phyloP scores from a whole-genome alignment of 2,113 vertebrate genomes.

The Sceloporus tristichus region DNA sequence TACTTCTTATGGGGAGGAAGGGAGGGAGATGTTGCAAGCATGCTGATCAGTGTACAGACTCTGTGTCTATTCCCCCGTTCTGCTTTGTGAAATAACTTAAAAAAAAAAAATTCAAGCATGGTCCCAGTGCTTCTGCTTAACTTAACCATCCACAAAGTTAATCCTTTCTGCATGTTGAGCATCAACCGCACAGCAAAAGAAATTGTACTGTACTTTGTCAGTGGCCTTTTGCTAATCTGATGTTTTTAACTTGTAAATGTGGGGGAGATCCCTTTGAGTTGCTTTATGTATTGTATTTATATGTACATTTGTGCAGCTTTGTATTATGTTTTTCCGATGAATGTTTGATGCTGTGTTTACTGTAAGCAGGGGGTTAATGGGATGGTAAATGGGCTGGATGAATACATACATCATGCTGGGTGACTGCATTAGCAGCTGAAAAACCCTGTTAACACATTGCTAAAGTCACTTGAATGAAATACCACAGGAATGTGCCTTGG shows the following conservation, averaged over 20 bases:
- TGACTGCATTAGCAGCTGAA: neutral
- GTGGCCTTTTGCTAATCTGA: conserved; percentile 68
- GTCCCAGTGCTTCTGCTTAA: conserved; percentile 75
- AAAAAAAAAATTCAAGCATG: conserved; percentile 62
- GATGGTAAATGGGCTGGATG: neutral
- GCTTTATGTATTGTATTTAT: neutral
- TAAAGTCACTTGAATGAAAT: neutral
- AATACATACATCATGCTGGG: neutral
- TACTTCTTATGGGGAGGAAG: neutral
- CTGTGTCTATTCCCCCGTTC: conserved; percentile 66
- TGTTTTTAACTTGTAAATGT: conserved; percentile 52
- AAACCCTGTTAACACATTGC: neutral
- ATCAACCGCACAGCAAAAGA: conserved; percentile 62
- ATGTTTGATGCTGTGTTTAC: neutral
- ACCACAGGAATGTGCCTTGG: too few relatives aligned
- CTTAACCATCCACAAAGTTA: conserved; percentile 56
- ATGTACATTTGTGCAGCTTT: conserved; percentile 44
- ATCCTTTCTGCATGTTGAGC: conserved; percentile 79
- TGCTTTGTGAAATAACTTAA: conserved; percentile 45
- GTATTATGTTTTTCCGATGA: neutral
- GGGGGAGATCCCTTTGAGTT: neutral
- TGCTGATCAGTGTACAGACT: conserved; percentile 64
- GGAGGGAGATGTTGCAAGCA: conserved; percentile 57
- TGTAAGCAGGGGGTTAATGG: neutral
- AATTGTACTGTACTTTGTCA: conserved; percentile 63